Conservation (phyloP, 2,888 invertebrate genomes). For the Linyphia triangularis region DNA sequence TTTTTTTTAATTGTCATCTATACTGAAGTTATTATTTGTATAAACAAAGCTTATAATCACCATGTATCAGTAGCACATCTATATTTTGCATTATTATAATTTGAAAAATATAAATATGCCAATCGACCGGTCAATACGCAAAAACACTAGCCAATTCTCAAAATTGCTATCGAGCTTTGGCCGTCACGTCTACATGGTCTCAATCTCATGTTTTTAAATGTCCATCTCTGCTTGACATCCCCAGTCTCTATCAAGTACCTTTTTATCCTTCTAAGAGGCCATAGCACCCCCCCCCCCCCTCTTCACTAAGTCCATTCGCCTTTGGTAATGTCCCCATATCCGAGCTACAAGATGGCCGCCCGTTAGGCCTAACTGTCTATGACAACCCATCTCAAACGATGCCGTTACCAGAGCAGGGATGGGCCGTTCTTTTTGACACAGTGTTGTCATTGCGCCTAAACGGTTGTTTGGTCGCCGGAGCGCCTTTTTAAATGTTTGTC, state of each 20-base stretch:
- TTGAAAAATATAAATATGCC: too few species aligned
- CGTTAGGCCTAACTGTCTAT: constrained; percentile 75
- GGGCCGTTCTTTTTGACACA: constrained; percentile 66
- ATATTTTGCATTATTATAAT: too few species aligned
- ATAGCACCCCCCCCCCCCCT: not conserved
- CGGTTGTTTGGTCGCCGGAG: constrained; percentile 51
- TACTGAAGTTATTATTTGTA: too few species aligned
- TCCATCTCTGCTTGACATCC: too few species aligned
- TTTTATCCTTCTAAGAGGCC: not conserved
- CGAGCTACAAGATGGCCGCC: constrained; percentile 74
- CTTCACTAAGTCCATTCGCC: not conserved
- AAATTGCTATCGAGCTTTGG: too few species aligned
- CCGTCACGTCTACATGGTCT: not conserved
- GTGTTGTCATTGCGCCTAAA: constrained; percentile 46
- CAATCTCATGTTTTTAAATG: too few species aligned
- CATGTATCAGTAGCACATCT: too few species aligned
- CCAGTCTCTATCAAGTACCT: not conserved
- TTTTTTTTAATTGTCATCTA: too few species aligned
- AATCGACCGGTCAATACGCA: too few species aligned
- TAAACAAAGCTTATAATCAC: too few species aligned
- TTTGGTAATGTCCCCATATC: constrained; percentile 58
- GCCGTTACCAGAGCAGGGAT: too few species aligned
- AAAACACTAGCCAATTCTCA: too few species aligned
- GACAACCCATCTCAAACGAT: constrained; percentile 70
- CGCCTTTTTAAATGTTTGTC: constrained; percentile 55